Evolutionary conservation across 2,113 vertebrate species (phyloP), one percentile per base, ranked within the genome.

Genomic region (rabbit (Oryctolagus cuniculus)): DNA sequence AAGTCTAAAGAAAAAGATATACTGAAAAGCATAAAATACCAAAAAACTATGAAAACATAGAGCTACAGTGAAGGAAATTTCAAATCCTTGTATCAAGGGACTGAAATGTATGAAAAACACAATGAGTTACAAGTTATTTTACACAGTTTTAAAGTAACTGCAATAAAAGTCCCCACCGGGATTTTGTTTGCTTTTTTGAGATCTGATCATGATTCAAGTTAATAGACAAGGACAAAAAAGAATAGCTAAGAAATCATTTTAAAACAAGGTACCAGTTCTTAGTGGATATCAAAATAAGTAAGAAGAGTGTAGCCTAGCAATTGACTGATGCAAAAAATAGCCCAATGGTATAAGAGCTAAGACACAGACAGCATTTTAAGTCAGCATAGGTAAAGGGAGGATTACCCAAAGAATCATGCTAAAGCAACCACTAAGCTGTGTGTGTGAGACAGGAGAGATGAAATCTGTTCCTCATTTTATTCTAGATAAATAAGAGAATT

Each of bases 1-100:
- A 82, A 88, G 78, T 90, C 49, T 69, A 61, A 67, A 93, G 53
- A 70, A 70, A 90, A 81, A 61, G 17, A 77, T 22, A 66, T 3
- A 69, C 7, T 69, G 49, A 79, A 79, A 92, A 87, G 75, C 38
- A 74, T 36, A 77, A 44, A 74, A 73, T 58, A 51, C 12, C 34
- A 72, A 90, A 78, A 95, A 82, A 93, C 87, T 69, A 6, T 72
- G 19, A 64, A 74, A 79, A 89, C 17, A 80, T 6, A 66, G 24
- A 72, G 34, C 22, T 70, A 58, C 0, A 11, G 55, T 88, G n/a
- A 96, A 73, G 34, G 53, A 90, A 73, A 91, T 79, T 55, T 73
- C 2, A 79, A 83, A 73, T 19, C 16, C 44, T 84, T 81, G 2
- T 31, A 67, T 67, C 53, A 84, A 15, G 0, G 70, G 24, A 61